Evolutionary conservation across 2,797 vertebrate species (phyloP).

Genomic region (Gobio occitaniae): DNA sequence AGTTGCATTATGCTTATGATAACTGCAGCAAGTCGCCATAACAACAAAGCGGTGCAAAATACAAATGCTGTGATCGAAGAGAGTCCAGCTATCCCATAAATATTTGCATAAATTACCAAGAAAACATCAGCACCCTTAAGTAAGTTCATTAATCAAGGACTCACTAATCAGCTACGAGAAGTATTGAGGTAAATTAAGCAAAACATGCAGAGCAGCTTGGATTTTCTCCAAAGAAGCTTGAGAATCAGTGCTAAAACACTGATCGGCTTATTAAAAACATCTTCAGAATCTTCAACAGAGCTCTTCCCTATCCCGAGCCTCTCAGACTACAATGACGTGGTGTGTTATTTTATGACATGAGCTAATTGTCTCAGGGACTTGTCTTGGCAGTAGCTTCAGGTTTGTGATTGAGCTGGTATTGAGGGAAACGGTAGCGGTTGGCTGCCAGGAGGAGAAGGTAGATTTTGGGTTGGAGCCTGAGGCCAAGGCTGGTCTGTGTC

Average conservation of each 20-base stretch:
- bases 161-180: constrained; percentile 31
- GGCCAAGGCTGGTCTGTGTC: constrained; percentile 43
- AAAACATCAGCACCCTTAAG: constrained; percentile 34
- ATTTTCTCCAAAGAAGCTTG: constrained; percentile 28
- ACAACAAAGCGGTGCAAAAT: constrained; percentile 31
- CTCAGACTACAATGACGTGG: constrained; percentile 67
- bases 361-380: constrained; percentile 77
- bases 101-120: constrained; percentile 30
- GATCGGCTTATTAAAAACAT: constrained; percentile 43
- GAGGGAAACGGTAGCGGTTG: constrained; percentile 73
- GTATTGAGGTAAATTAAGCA: constrained; percentile 50
- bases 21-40: constrained; percentile 7
- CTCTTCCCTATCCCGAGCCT: constrained; percentile 51
- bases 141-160: constrained; percentile 51
- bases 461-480: constrained; percentile 40
- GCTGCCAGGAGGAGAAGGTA: constrained; percentile 58
- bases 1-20: neutral
- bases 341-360: constrained; percentile 75
- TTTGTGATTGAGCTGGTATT: constrained; percentile 72
- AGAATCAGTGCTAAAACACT: constrained; percentile 2
- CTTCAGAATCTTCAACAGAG: constrained; percentile 69
- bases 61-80: constrained; percentile 36
- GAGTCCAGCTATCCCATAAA: constrained; percentile 31
- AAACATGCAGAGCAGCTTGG: constrained; percentile 39
- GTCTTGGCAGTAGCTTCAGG: constrained; percentile 59